Percentiles rank a stretch among this genome's conserved stretches.
phyloP scores from a whole-genome alignment of 2,113 vertebrate genomes.

The Mionectes macconnelli region DNA sequence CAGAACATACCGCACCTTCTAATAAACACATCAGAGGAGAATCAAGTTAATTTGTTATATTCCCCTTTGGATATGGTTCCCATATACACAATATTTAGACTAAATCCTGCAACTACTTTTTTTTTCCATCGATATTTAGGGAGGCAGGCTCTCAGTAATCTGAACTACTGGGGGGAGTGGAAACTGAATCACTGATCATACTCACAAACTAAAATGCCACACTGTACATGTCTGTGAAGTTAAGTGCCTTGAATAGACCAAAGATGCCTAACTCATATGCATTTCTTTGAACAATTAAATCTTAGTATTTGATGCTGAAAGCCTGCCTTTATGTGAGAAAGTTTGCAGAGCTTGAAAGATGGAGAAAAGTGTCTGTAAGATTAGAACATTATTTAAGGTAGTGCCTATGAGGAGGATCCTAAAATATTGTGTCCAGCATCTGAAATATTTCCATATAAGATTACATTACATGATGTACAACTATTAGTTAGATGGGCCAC shows the following conservation, averaged over 20 bases:
- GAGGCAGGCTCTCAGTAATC: not conserved
- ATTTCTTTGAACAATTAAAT: conserved; percentile 19
- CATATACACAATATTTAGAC: not conserved
- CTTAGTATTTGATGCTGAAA: not conserved
- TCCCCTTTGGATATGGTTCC: not conserved
- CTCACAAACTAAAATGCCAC: not conserved
- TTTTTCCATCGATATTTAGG: not conserved
- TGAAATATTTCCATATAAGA: not conserved
- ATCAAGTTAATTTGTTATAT: conserved; percentile 34
- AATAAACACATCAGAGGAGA: conserved; percentile 10
- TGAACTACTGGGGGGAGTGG: not conserved
- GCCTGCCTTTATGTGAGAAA: not conserved
- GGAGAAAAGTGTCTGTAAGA: not conserved
- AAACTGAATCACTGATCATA: not conserved
- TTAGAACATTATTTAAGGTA: not conserved
- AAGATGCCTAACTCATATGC: not conserved
- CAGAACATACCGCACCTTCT: conserved; percentile 30
- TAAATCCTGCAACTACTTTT: not conserved
- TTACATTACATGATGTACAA: not conserved
- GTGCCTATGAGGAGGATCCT: not conserved
- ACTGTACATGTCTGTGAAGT: not conserved
- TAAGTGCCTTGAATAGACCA: not conserved
- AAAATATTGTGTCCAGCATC: not conserved
- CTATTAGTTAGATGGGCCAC: not conserved
- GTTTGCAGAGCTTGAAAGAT: not conserved